These are phyloP conservation scores for Oxyruncus cristatus DNA, from an alignment of 2,113 vertebrate species.

Conservation along the genomic window DNA sequence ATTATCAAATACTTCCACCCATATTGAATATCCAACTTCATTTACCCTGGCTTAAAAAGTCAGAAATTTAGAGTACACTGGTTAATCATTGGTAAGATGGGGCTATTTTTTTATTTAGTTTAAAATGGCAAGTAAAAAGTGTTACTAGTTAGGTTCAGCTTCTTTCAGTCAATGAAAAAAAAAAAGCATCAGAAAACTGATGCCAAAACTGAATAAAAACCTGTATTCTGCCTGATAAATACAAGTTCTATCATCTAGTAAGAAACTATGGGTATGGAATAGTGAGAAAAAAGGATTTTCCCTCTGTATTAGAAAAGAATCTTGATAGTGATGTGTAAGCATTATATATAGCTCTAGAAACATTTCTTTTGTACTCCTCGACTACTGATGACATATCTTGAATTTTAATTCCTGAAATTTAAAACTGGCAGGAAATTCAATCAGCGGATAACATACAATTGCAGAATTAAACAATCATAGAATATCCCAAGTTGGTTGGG, in stretches of 20 bases:
- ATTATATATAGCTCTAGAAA: background rate
- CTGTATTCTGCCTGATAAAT: background rate
- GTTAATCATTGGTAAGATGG: background rate
- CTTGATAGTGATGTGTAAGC: background rate
- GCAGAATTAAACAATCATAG: background rate
- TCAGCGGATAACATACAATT: background rate
- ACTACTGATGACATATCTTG: background rate
- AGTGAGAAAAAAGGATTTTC: background rate
- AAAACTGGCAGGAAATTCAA: background rate
- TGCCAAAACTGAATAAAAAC: background rate
- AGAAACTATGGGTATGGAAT: background rate
- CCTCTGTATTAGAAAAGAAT: background rate
- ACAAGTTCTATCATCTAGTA: background rate
- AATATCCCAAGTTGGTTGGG: background rate
- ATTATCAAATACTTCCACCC: background rate
- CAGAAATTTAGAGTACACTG: background rate
- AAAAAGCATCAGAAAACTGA: background rate
- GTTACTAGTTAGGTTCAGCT: background rate
- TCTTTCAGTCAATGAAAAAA: background rate
- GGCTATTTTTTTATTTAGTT: background rate
- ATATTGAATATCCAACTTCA: background rate
- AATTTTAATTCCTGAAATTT: background rate
- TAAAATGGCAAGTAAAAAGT: background rate
- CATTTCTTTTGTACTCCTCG: background rate
- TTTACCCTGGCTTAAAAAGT: background rate